Base-by-base conservation (phyloP, 2,113 vertebrate species). In the Eonycteris spelaea region DNA sequence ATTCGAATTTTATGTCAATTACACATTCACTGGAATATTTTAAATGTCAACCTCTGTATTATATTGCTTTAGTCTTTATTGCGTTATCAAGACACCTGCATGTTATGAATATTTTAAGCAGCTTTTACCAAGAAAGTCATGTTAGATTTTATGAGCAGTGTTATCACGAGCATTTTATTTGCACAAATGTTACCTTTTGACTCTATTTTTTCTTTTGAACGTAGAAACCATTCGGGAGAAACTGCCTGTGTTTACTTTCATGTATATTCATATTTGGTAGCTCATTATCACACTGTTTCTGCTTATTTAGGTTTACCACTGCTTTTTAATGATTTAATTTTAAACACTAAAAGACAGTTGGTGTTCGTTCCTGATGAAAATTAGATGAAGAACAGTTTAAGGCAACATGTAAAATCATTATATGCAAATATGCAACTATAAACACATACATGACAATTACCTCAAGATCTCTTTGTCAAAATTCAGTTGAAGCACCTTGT, bases 61-160 rank as follows among this genome's bases (percentile, higher is more conserved):
- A 33, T 74, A 65, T 35, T n/a, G n/a, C 21, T 68, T 90, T 86
- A 40, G 22, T 82, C 61, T 97, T 96, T 85, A 70, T 43, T 79
- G 68, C 19, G 11, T 67, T 95, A 88, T 96, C 75, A 92, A 97
- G 89, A 94, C 59, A 89, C 55, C 73, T 97, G 63, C 80, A 43
- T 45, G 68, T 28, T 59, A 92, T 78, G 55, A 94, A 91, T 94
- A 53, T 79, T 92, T 95, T 71, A 95, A 96, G 85, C 88, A 77
- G 65, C 74, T 86, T 84, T 92, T 92, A 35, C 73, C 51, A 78
- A 70, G 78, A 57, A 90, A 92, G 55, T 77, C 90, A 43, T 70
- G 45, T 90, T 94, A 22, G 55, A 65, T 61, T 94, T 92, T 68
- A 92, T 55, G 26, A 95, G 80, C 13, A 30, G 28, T 28, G 57